Evolutionary conservation across 2,113 vertebrate genomes (phyloP).

Genomic region (Myotis brandtii): DNA sequence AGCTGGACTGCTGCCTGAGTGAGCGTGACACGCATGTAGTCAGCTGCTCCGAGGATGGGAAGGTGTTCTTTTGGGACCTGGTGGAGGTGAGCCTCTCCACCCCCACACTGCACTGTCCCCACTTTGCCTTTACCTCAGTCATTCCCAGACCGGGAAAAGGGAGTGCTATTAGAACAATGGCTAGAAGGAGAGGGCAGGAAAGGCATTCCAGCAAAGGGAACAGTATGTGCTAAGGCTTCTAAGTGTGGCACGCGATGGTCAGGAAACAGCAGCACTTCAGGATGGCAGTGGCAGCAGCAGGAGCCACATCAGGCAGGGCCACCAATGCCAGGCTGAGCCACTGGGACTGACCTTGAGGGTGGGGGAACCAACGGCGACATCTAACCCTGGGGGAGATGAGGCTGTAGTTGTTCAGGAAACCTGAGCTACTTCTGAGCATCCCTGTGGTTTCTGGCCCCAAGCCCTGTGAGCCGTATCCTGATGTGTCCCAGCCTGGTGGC

Average conservation of each 20-base stretch:
- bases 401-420: neutral
- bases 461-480: neutral
- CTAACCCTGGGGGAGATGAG: neutral
- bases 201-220: neutral
- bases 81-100: constrained; percentile 89
- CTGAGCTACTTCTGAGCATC: neutral
- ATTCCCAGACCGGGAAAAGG: neutral
- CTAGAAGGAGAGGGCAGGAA: neutral
- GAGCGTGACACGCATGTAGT: constrained; percentile 93
- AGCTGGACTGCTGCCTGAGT: constrained; percentile 94
- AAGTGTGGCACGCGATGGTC: neutral
- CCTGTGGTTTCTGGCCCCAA: neutral
- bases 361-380: accelerated
- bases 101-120: too few species aligned
- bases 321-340: neutral
- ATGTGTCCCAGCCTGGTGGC: neutral
- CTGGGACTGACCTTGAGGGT: neutral
- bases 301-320: neutral
- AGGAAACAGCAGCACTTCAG: neutral
- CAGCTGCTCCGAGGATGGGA: constrained; percentile 95
- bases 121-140: neutral
- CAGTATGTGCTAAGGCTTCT: neutral
- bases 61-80: constrained; percentile 96
- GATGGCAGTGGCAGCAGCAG: neutral
- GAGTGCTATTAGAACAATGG: neutral